Conservation (phyloP, 2,113 vertebrate genomes). For the Nothoprocta pentlandii region DNA sequence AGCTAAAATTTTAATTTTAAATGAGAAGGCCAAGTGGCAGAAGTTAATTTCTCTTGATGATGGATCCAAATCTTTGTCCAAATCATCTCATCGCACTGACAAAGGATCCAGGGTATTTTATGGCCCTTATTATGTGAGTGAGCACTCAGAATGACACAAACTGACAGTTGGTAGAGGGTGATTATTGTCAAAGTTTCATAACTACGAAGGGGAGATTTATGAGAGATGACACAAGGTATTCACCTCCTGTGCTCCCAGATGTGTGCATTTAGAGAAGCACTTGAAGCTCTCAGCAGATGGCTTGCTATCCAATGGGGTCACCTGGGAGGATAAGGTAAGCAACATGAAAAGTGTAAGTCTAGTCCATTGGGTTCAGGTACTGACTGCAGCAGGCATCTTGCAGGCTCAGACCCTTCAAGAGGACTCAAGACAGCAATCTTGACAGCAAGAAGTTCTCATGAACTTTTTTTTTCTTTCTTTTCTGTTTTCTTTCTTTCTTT, state of each 20-base stretch:
- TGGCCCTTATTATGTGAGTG: fast-evolving
- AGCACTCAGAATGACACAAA: not conserved
- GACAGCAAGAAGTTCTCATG: not conserved
- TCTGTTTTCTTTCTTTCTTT: not conserved
- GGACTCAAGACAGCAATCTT: not conserved
- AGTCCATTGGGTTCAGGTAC: fast-evolving
- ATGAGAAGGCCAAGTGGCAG: not conserved
- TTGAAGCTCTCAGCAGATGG: fast-evolving
- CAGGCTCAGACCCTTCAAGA: not conserved
- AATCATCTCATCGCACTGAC: fast-evolving
- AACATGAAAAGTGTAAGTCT: not conserved
- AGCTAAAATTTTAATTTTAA: not conserved
- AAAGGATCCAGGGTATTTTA: not conserved
- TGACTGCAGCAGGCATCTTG: not conserved
- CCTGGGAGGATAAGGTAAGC: not conserved
- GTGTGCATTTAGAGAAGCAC: fast-evolving
- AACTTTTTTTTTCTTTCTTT: not conserved
- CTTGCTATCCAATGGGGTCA: fast-evolving
- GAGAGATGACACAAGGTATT: fast-evolving
- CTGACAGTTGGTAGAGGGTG: not conserved
- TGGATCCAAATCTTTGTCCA: not conserved
- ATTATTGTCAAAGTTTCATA: fast-evolving
- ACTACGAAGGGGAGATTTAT: not conserved
- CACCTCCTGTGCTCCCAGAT: fast-evolving
- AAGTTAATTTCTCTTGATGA: not conserved